Base-by-base conservation (phyloP, 2,888 invertebrate species). In the Cephus nigrinus region DNA sequence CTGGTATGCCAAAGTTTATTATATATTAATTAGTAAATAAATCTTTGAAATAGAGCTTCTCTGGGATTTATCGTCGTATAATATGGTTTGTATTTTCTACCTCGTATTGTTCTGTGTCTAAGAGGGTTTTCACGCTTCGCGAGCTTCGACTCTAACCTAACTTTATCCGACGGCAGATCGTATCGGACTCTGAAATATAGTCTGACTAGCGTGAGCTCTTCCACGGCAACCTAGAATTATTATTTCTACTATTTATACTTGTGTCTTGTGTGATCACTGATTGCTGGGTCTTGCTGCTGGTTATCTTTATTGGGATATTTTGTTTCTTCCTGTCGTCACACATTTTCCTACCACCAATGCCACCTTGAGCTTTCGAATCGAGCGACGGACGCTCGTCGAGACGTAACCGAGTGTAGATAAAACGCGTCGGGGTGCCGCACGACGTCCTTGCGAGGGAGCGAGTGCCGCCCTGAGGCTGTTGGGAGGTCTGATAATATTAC, bases 1-100 rank as follows among this genome's bases (percentile, higher is more conserved):
- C 87, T 85, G 90, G 90, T 90, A 90, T 84, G 89, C 76, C 55
- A 73, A 72, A 4, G 75, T 79, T 74, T 72, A 9, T 23, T 1
- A 23, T 23, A 55, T 5, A 55, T 55, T 23, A 55, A 55, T 55
- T 23, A 23, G 1, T 23, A 23, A 1, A 15, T 15, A 15, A 40
- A 23, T 9, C 5, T 23, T 55, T 55, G 0, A 55, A 2, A 23
- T 23, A 12, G 23, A 55, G 55, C 9, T 23, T 55, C 23, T 15
- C 31, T 40, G 36, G 30, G 33, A 55, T 55, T 55, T 23, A 23
- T 55, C 23, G 23, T 55, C 23, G 23, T 23, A 9, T 55, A 23
- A 23, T 1, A 23, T 5, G 23, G 23, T 5, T 3, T 0, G 1
- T 55, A 55, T 23, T 55, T 55, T 9, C 2, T 23, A 55, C 55